A percentile compares a stretch with the other conserved stretches of the same genome.
Conservation (phyloP, 2,113 vertebrate species). For the Loxodonta africana region DNA sequence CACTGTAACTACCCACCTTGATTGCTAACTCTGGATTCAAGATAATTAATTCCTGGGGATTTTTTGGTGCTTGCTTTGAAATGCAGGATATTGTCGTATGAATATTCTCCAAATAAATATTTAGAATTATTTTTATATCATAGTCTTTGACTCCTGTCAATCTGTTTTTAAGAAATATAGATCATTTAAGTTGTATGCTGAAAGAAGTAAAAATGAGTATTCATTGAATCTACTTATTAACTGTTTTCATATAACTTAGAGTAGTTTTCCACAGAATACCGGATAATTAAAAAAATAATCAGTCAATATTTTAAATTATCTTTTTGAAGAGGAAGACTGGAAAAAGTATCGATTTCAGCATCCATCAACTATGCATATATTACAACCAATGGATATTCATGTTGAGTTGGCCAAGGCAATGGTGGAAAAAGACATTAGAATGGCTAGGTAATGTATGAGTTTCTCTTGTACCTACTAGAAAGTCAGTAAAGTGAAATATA, state of each 20-base stretch:
- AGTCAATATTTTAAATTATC: conserved; percentile 10
- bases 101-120: conserved; percentile 35
- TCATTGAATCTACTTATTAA: conserved; percentile 48
- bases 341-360: conserved; percentile 91
- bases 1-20: neutral
- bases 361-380: conserved; percentile 93
- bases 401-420: conserved; percentile 95
- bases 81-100: neutral
- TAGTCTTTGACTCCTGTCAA: neutral
- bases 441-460: conserved; percentile 92
- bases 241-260: conserved; percentile 29
- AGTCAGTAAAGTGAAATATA: neutral
- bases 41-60: neutral
- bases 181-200: conserved; percentile 13
- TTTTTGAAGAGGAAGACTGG: conserved; percentile 94
- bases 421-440: conserved; percentile 96
- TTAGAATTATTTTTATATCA: neutral
- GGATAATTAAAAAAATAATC: neutral
- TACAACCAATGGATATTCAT: conserved; percentile 96
- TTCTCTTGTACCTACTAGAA: conserved; percentile 12
- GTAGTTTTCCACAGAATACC: neutral
- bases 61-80: conserved; percentile 46
- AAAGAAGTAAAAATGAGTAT: conserved; percentile 28
- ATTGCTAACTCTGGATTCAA: conserved; percentile 1
- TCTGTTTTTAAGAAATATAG: neutral